These are phyloP conservation scores for Anorthoa munda DNA, from an alignment of 2,888 invertebrate genomes.

Conservation along the genomic window DNA sequence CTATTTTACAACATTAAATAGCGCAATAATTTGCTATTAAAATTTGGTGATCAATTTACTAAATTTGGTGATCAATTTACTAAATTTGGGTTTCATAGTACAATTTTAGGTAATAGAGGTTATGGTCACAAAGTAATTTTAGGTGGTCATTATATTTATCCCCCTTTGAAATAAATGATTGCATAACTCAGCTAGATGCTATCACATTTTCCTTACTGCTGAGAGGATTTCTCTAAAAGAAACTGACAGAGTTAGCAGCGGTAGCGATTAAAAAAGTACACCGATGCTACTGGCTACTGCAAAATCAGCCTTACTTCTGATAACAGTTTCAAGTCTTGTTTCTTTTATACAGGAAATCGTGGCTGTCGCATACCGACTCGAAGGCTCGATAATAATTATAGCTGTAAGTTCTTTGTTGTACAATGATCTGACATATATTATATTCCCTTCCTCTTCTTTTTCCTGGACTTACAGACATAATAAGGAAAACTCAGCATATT, in stretches of 20 bases:
- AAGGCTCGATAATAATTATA: slow-evolving; percentile 18
- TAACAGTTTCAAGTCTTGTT: slow-evolving; percentile 23
- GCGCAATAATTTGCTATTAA: no score
- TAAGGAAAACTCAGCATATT: slow-evolving; percentile 16
- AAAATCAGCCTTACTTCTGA: slow-evolving; percentile 18
- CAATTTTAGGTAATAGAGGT: no score
- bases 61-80: no score
- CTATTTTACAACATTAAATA: no score
- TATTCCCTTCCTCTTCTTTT: slow-evolving; percentile 28
- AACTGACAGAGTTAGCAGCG: neutral
- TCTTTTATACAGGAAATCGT: slow-evolving; percentile 37
- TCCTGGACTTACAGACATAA: slow-evolving; percentile 16
- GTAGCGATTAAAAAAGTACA: neutral
- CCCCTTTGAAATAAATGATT: neutral
- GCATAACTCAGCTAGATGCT: neutral
- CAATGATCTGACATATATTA: slow-evolving; percentile 15
- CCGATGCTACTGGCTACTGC: neutral
- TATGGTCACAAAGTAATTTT: no score
- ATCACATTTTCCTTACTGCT: neutral
- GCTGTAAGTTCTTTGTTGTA: slow-evolving; percentile 21
- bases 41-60: no score
- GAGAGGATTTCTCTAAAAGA: neutral
- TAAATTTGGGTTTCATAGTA: no score
- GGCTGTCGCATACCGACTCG: slow-evolving; percentile 14
- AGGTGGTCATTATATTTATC: no score